Percentiles rank a stretch among this genome's conserved stretches.
phyloP scores from a whole-genome alignment of 2,888 invertebrate species.

The Phrixothrix hirtus region DNA sequence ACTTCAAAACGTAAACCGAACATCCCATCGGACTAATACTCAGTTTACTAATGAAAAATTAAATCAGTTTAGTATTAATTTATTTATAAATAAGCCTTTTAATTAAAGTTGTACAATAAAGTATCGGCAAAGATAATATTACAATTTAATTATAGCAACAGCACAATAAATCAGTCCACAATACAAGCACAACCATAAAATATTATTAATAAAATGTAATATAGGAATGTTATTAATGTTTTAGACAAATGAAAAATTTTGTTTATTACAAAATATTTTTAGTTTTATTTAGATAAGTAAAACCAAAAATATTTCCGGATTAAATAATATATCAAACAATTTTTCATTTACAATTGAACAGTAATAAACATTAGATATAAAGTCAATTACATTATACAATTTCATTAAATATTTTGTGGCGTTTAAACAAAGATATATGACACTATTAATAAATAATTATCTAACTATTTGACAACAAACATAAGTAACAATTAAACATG shows the following conservation, averaged over 20 bases:
- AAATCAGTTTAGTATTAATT: too few relatives aligned
- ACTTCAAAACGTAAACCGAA: too few relatives aligned
- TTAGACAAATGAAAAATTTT: neutral
- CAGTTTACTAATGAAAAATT: too few relatives aligned
- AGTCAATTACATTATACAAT: neutral
- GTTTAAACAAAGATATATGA: neutral
- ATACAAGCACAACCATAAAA: neutral
- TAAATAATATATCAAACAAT: neutral
- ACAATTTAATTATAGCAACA: neutral
- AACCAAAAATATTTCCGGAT: neutral
- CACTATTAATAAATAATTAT: neutral
- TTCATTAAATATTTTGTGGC: neutral
- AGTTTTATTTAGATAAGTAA: neutral
- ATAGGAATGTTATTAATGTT: neutral
- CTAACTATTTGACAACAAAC: too few relatives aligned
- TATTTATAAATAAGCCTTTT: too few relatives aligned
- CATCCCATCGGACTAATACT: too few relatives aligned
- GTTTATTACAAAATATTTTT: slow-evolving; percentile 3
- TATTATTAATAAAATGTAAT: neutral
- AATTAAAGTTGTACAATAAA: neutral
- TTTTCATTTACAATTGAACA: neutral
- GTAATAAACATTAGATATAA: neutral
- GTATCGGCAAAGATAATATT: neutral
- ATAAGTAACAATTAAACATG: too few relatives aligned
- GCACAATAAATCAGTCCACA: neutral